Percentiles rank a stretch among this genome's conserved stretches.
phyloP scores from a whole-genome alignment of 1,140 invertebrate genomes.

The Carcinoscorpius rotundicauda region DNA sequence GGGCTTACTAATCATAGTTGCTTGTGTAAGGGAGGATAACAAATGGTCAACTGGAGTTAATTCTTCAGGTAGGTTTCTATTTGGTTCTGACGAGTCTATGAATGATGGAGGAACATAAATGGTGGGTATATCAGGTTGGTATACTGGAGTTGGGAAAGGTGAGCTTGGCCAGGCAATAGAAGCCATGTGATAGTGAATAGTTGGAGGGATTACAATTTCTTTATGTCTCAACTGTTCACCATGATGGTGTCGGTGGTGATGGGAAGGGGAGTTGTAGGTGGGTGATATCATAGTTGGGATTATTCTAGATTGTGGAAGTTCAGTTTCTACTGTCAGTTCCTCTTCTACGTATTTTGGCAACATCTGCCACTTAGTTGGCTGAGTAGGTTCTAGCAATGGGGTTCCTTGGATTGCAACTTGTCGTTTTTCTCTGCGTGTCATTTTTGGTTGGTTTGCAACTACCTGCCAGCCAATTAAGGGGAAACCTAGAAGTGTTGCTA shows the following conservation, averaged over 20 bases:
- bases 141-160: slow-evolving; percentile 19
- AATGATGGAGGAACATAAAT: slow-evolving; percentile 14
- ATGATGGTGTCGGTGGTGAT: slow-evolving; percentile 21
- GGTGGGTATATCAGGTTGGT: slow-evolving; percentile 19
- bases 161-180: slow-evolving; percentile 6
- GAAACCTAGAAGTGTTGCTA: slow-evolving; percentile 45
- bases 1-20: slow-evolving; percentile 17
- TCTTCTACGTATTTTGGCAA: slow-evolving; percentile 14
- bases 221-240: slow-evolving; percentile 8
- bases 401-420: slow-evolving; percentile 30
- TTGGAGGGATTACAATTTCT: slow-evolving; percentile 12
- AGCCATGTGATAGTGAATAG: slow-evolving; percentile 11
- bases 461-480: slow-evolving; percentile 53
- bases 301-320: slow-evolving; percentile 31
- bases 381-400: slow-evolving; percentile 15
- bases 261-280: slow-evolving; percentile 23
- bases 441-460: slow-evolving; percentile 7
- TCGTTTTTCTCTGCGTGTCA: slow-evolving; percentile 35
- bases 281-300: slow-evolving; percentile 32
- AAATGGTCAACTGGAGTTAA: slow-evolving; percentile 21
- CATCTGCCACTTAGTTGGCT: slow-evolving; percentile 13
- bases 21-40: slow-evolving; percentile 16
- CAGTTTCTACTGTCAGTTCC: slow-evolving; percentile 20
- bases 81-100: slow-evolving; percentile 17
- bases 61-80: slow-evolving; percentile 22